Evolutionary conservation across 2,888 invertebrate genomes (phyloP).

Genomic region (Neocrepidodera transversa): DNA sequence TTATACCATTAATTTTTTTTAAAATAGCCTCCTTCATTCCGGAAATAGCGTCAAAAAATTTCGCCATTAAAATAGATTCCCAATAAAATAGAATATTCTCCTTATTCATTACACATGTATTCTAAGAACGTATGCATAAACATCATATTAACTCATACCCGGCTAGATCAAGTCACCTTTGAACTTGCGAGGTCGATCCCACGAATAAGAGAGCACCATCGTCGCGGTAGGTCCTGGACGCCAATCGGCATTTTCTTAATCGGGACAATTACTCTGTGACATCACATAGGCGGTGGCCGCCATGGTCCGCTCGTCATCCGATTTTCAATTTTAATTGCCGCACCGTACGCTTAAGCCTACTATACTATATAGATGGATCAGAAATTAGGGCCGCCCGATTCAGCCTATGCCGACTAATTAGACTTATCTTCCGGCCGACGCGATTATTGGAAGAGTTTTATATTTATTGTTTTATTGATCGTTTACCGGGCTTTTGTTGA

Average conservation of each 20-base stretch:
- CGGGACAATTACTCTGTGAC: slow-evolving; percentile 36
- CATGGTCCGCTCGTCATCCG: slow-evolving; percentile 20
- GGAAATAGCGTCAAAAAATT: too few species aligned
- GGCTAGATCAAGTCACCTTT: slow-evolving; percentile 26
- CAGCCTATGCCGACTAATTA: slow-evolving; percentile 23
- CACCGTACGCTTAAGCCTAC: slow-evolving; percentile 22
- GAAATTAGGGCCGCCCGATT: slow-evolving; percentile 25
- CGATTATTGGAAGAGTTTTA: slow-evolving; percentile 8
- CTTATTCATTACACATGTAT: too few species aligned
- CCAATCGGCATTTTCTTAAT: slow-evolving; percentile 35
- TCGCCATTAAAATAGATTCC: too few species aligned
- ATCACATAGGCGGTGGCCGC: slow-evolving; percentile 22
- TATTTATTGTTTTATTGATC: background rate
- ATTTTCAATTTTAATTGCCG: slow-evolving; percentile 28
- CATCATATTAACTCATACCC: slow-evolving; percentile 9
- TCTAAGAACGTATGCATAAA: too few species aligned
- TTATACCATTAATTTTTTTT: too few species aligned
- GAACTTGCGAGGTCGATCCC: slow-evolving; percentile 30
- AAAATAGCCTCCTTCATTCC: too few species aligned
- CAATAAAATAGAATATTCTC: too few species aligned
- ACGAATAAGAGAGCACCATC: slow-evolving; percentile 40
- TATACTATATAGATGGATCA: slow-evolving; percentile 23
- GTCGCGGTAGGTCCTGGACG: slow-evolving; percentile 37
- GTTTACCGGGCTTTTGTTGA: background rate
- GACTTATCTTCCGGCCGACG: slow-evolving; percentile 25